phyloP scores from a whole-genome alignment of 2,888 invertebrate genomes.

The Drosophila multiciliata region DNA sequence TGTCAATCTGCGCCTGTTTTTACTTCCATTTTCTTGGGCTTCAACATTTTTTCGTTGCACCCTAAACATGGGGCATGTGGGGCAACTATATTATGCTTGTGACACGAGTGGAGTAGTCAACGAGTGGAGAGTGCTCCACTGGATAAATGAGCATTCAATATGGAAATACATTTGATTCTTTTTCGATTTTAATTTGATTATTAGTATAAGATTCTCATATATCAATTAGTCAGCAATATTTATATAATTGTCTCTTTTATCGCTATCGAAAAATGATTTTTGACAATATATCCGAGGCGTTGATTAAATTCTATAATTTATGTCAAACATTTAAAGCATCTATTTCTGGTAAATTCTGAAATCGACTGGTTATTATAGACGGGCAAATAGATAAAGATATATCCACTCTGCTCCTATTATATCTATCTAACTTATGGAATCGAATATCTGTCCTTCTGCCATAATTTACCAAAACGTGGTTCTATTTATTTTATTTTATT shows the following conservation, averaged over 20 bases:
- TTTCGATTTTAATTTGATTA: not conserved
- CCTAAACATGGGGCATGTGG: slow-evolving; percentile 4
- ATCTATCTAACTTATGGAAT: not conserved
- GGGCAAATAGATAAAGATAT: not conserved
- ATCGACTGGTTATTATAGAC: not conserved
- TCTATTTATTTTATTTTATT: too few species aligned
- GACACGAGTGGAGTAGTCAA: not conserved
- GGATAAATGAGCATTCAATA: not conserved
- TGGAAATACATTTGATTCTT: not conserved
- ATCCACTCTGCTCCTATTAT: not conserved
- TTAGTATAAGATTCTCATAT: not conserved
- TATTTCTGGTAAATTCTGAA: not conserved
- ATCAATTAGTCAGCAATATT: not conserved
- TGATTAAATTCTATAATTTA: not conserved
- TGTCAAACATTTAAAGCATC: not conserved
- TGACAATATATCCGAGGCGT: not conserved
- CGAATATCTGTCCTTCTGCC: not conserved
- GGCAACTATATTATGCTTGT: not conserved
- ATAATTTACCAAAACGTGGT: too few species aligned
- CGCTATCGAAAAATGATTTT: not conserved
- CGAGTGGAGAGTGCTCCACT: not conserved
- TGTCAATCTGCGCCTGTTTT: slow-evolving; percentile 70
- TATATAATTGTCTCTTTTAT: not conserved
- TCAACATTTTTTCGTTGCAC: slow-evolving; percentile 2
- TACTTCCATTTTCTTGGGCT: slow-evolving; percentile 40